Evolutionary conservation across 2,113 vertebrate genomes (phyloP), one percentile per base, ranked within the genome.

Genomic region (Sapayoa aenigma): DNA sequence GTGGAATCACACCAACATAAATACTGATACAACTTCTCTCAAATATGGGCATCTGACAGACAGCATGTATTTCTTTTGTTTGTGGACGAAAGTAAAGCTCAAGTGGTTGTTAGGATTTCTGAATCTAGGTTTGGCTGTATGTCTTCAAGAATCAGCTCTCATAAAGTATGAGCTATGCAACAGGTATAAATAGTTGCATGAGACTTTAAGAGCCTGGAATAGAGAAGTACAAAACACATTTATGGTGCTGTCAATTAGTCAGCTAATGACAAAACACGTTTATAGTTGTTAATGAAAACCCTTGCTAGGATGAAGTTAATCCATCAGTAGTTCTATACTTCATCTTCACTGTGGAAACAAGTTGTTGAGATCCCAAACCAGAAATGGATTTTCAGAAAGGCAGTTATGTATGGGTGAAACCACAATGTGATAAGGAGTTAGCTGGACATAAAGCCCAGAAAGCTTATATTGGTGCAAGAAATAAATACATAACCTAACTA

Each of bases 351-450:
- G 6, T 73, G 71, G 68, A 94, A 91, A 47, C 78, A 69, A 80
- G 52, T 21, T 92, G 44, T 66, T 93, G 77, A 87, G 39, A 65
- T 94, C 12, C 66, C 28, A 46, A 82, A 92, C 27, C 62, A 95
- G 72, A 86, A 93, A 58, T n/a, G 28, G n/a, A 58, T 84, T 94
- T 96, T 97, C 71, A 94, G 82, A 74, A 95, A 96, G 90, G 21
- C 14, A 76, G 49, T 66, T 87, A 84, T n/a, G 18, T 30, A 53
- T n/a, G 17, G 13, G 90, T 95, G 84, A 71, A 47, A 87, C 69
- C 55, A 76, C 25, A 76, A 19, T 56, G 14, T 11, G 17, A n/a
- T 88, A 76, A 53, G 44, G 89, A 84, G 52, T 87, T 91, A 75
- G 47, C 46, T 87, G 87, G 49, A 89, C 65, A 86, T 69, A 74